Evolutionary conservation across 2,113 vertebrate species (phyloP), one percentile per base, ranked within the genome.

Genomic region (Piaya cayana): DNA sequence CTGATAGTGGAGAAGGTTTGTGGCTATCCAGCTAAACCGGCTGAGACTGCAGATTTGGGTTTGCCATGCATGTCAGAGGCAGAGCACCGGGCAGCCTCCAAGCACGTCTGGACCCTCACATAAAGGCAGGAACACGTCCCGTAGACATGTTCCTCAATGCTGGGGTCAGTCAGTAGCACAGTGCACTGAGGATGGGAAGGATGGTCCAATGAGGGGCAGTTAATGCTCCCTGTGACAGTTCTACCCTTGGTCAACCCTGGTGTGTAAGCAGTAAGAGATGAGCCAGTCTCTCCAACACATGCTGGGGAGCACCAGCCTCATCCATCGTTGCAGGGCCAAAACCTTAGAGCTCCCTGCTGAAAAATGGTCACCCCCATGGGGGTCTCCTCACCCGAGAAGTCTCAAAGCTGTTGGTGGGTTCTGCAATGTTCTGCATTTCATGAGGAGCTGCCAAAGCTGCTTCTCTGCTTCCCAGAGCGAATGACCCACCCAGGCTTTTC

Each of bases 51-150:
- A 4, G 50, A 37, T 68, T 89, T 78, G 69, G 47, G 26, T 81
- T 78, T 39, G 29, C 1, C 0, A 63, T 3, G 18, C 8, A 36
- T 29, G 11, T 37, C 64, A 34, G 15, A 75, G 53, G 59, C 80
- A 56, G 63, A 62, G 47, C 55, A 13, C 3, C 1, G 0, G 1
- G 62, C 12, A 85, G 50, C 30, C 58, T 79, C 62, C 62, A 16
- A 67, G 62, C 43, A 32, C 39, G 32, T 19, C 15, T 8, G 3
- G 79, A 86, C 13, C n/a, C 67, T 79, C 53, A 32, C 0, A 0
- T 18, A 53, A 70, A 29, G 32, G 59, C 26, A 45, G 29, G 32
- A 88, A 32, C 14, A 18, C 7, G 11, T 30, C 50, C 80, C 47
- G 34, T 5, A 39, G 32, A 32, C 79, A 42, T 1, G 4, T 37